Evolutionary conservation across 2,113 vertebrate genomes (phyloP).

Genomic region (Prunella himalayana): DNA sequence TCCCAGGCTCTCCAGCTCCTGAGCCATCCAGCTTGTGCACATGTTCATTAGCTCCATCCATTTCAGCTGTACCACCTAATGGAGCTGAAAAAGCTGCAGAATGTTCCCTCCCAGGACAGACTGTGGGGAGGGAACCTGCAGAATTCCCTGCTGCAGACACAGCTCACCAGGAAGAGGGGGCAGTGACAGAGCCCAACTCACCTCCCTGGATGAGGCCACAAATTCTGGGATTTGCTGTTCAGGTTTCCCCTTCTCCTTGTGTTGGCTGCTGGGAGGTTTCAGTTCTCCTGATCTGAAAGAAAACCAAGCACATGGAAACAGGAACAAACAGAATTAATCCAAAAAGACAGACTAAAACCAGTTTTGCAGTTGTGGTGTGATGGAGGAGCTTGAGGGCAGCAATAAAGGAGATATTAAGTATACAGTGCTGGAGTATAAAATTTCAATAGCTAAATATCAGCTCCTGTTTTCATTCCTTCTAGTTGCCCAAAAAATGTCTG

Average conservation of each 20-base stretch:
- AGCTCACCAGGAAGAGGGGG: background rate
- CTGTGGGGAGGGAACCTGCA: background rate
- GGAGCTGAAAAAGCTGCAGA: conserved; percentile 2
- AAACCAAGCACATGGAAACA: background rate
- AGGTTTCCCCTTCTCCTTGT: background rate
- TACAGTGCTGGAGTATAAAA: background rate
- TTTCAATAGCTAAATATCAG: background rate
- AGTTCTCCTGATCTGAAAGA: background rate
- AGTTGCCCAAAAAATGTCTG: background rate
- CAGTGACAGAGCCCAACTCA: background rate
- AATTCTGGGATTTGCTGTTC: background rate
- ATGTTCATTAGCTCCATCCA: conserved; percentile 26
- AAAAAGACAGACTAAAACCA: background rate
- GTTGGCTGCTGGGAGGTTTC: background rate
- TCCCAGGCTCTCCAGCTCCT: conserved; percentile 31
- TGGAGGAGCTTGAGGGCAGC: background rate
- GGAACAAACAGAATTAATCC: background rate
- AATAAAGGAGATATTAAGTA: background rate
- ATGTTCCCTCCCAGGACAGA: background rate
- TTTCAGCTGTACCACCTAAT: conserved; percentile 10
- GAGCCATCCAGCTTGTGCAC: conserved; percentile 11
- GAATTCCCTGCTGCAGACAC: background rate
- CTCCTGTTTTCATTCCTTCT: background rate
- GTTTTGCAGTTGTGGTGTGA: background rate
- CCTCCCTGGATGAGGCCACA: background rate